A percentile compares a stretch with the other conserved stretches of the same genome.
Conservation (phyloP, 2,888 invertebrate genomes). For the Nesidiocoris tenuis region DNA sequence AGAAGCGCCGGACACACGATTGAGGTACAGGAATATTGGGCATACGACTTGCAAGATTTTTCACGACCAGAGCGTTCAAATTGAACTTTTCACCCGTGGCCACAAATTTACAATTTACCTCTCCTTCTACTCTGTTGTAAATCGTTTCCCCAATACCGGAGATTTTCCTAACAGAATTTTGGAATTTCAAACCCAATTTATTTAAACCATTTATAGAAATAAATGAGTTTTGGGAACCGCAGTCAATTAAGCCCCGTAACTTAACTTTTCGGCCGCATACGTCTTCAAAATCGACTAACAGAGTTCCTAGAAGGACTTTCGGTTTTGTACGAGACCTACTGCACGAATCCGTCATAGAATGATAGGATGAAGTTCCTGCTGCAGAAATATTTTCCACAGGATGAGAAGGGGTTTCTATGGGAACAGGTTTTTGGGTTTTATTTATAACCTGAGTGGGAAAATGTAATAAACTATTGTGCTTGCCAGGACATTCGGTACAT, state of each 20-base stretch:
- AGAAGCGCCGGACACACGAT: not conserved
- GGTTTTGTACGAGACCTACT: not conserved
- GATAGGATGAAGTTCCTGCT: not conserved
- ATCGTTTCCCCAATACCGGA: not conserved
- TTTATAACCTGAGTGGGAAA: not conserved
- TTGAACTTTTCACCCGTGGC: not conserved
- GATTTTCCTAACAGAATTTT: not conserved
- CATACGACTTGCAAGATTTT: not conserved
- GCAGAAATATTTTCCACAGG: not conserved
- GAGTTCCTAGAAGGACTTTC: slow-evolving; percentile 13
- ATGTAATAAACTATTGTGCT: not conserved
- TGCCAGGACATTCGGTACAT: not conserved
- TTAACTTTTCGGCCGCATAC: not conserved
- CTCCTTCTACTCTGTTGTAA: not conserved
- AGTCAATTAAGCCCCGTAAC: slow-evolving; percentile 15
- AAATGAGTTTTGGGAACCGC: slow-evolving; percentile 25
- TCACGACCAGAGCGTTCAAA: slow-evolving; percentile 3
- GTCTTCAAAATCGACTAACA: not conserved
- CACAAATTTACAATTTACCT: no score
- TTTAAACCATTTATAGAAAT: not conserved
- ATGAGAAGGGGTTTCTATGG: no score
- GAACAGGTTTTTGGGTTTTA: no score
- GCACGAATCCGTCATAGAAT: not conserved
- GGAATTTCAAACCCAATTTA: not conserved
- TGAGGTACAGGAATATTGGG: not conserved